Conservation (phyloP, 1,140 invertebrate species). For the Drosophila truncata region DNA sequence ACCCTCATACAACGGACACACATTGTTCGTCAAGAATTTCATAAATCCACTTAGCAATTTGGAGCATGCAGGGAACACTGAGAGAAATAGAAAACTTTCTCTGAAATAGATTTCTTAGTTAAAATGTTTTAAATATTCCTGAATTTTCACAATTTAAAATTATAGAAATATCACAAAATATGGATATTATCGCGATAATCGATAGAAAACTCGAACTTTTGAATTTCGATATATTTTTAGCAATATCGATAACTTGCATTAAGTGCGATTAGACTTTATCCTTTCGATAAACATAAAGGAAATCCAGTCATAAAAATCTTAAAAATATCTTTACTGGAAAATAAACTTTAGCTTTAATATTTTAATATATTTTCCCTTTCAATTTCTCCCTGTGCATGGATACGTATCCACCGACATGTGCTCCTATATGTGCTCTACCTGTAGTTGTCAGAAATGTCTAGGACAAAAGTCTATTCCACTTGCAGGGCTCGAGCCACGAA, state of each 20-base stretch:
- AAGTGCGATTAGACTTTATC: no score
- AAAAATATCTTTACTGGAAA: not conserved
- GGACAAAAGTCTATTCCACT: conserved; percentile 40
- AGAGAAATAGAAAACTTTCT: not conserved
- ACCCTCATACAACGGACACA: conserved; percentile 16
- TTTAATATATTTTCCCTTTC: fast-evolving
- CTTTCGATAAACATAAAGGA: not conserved
- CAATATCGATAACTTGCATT: no score
- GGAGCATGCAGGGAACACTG: conserved; percentile 45
- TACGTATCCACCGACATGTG: not conserved
- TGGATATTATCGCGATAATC: not conserved
- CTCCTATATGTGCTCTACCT: conserved; percentile 18
- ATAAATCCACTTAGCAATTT: conserved; percentile 64
- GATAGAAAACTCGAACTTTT: no score
- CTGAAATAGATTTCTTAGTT: no score
- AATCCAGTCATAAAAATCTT: not conserved
- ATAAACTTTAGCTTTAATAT: not conserved
- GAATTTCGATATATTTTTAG: no score
- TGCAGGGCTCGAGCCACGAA: conserved; percentile 4
- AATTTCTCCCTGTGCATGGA: conserved; percentile 1
- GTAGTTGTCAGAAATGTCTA: conserved; percentile 37
- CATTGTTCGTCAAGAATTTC: conserved; percentile 59
- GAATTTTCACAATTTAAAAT: not conserved
- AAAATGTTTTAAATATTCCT: not conserved
- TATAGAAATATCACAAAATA: not conserved